Evolutionary conservation across 2,113 vertebrate species (phyloP).

Genomic region (Colistium nudipinnis): DNA sequence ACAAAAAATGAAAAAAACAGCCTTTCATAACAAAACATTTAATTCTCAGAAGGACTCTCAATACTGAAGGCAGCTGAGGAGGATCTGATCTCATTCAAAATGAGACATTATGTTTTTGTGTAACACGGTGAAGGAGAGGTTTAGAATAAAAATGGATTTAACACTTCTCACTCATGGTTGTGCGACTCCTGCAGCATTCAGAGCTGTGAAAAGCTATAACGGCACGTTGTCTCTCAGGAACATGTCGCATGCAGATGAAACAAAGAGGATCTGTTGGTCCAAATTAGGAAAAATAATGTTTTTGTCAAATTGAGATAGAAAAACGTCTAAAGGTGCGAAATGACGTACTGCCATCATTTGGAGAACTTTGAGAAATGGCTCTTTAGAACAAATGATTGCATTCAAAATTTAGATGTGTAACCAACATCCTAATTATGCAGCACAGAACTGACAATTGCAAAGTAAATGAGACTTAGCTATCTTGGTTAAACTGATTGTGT

Average conservation of each 20-base stretch:
- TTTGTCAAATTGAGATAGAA: slow-evolving; percentile 12
- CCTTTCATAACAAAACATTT: background rate
- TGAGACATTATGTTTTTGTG: slow-evolving; percentile 6
- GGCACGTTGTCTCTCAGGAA: slow-evolving; percentile 18
- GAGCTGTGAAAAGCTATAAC: slow-evolving; percentile 34
- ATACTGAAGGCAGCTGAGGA: background rate
- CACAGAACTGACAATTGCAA: slow-evolving; percentile 10
- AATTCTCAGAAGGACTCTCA: slow-evolving; percentile 3
- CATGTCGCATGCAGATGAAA: slow-evolving; percentile 16
- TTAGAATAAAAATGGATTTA: slow-evolving; percentile 39
- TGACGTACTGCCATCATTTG: background rate
- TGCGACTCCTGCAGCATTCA: slow-evolving; percentile 12
- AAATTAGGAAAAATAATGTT: slow-evolving; percentile 17
- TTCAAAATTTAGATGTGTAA: slow-evolving; percentile 8
- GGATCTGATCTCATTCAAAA: slow-evolving; percentile 26
- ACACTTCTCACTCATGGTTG: slow-evolving; percentile 31
- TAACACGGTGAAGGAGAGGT: background rate
- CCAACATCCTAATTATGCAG: background rate
- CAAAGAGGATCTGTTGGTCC: background rate
- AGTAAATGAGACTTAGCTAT: background rate
- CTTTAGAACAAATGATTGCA: background rate
- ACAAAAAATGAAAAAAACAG: slow-evolving; percentile 2
- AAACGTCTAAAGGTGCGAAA: background rate
- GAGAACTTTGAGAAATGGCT: slow-evolving; percentile 1
- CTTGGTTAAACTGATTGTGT: background rate